phyloP scores from a whole-genome alignment of 2,888 invertebrate species.

The Microctonus brassicae region DNA sequence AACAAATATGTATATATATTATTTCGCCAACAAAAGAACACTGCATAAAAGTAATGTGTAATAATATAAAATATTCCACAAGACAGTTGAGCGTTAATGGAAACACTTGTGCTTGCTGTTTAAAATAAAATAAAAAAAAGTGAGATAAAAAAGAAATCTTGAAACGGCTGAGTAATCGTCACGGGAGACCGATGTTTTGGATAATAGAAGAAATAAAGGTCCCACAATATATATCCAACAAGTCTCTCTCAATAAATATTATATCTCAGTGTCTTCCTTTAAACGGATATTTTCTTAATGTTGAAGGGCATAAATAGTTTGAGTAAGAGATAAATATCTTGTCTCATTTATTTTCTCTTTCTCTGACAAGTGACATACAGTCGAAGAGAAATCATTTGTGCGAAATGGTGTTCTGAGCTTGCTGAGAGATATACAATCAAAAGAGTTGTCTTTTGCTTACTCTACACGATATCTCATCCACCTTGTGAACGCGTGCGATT shows the following conservation, averaged over 20 bases:
- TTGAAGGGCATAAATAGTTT: background rate
- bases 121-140: background rate
- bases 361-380: conserved; percentile 6
- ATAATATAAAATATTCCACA: background rate
- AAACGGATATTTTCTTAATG: background rate
- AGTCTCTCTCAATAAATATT: background rate
- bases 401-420: background rate
- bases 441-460: background rate
- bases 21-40: conserved; percentile 1
- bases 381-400: background rate
- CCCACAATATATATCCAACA: background rate
- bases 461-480: conserved; percentile 1
- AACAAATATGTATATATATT: background rate
- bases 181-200: conserved; percentile 27
- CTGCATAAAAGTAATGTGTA: conserved; percentile 6
- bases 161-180: conserved; percentile 33
- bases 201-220: conserved; percentile 16
- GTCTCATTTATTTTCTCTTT: too few relatives aligned
- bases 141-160: conserved; percentile 32
- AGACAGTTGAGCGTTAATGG: conserved; percentile 18
- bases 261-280: too few relatives aligned
- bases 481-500: conserved; percentile 23
- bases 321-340: conserved; percentile 10
- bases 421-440: conserved; percentile 15
- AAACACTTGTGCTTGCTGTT: conserved; percentile 21